These are phyloP conservation scores for Callitettix versicolor DNA, from an alignment of 1,140 invertebrate species.

Conservation along the genomic window DNA sequence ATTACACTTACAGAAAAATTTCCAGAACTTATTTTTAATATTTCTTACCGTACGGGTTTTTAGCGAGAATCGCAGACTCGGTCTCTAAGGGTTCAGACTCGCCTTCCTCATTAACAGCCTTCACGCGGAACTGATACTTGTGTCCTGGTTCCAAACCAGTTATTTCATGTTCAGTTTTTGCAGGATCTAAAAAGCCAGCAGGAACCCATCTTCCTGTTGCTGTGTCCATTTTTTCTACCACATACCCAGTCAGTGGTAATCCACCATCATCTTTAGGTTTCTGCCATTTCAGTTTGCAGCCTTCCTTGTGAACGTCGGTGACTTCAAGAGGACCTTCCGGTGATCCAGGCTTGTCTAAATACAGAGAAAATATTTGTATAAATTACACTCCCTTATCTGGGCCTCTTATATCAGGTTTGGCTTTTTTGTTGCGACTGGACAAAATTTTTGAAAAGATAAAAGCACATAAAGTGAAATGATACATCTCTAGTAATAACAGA, in stretches of 20 bases:
- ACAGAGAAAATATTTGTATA: conserved; percentile 9
- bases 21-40: neutral
- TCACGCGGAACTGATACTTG: conserved; percentile 91
- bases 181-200: conserved; percentile 75
- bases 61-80: conserved; percentile 75
- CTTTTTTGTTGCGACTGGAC: too few relatives aligned
- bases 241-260: conserved; percentile 76
- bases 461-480: too few relatives aligned
- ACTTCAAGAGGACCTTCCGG: conserved; percentile 92
- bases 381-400: neutral
- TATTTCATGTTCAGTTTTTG: conserved; percentile 74
- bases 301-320: conserved; percentile 85
- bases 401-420: neutral
- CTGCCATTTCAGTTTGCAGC: conserved; percentile 90
- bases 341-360: conserved; percentile 78
- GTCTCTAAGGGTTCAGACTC: conserved; percentile 88
- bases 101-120: conserved; percentile 90
- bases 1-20: too few relatives aligned
- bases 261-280: conserved; percentile 93
- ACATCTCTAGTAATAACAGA: too few relatives aligned
- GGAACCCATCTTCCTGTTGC: conserved; percentile 79
- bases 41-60: conserved; percentile 84
- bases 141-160: conserved; percentile 83
- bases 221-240: conserved; percentile 87
- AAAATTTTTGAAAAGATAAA: too few relatives aligned